Evolutionary conservation across 2,797 vertebrate species (phyloP).

Genomic region (Sebastes iracundus): DNA sequence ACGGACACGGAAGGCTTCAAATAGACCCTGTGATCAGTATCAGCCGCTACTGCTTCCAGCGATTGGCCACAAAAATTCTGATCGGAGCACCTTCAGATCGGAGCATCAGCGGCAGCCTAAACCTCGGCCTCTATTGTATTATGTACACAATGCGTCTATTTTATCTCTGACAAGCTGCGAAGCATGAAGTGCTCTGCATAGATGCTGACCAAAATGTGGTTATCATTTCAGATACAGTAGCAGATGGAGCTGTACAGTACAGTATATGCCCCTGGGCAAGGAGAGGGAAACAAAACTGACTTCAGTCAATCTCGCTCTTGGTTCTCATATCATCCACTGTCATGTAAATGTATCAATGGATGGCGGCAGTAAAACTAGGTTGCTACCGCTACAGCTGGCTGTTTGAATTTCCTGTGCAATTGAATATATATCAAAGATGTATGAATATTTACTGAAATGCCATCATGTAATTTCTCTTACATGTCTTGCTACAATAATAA

Average conservation of each 20-base stretch:
- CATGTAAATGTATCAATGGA: neutral
- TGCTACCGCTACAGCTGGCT: neutral
- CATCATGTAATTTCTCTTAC: neutral
- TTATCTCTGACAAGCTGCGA: neutral
- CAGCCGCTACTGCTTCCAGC: neutral
- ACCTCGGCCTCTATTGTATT: neutral
- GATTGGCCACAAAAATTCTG: neutral
- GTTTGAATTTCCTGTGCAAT: neutral
- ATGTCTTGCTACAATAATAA: constrained; percentile 4
- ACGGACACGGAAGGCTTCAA: no score
- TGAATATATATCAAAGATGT: neutral
- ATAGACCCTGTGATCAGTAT: neutral
- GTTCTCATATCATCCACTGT: neutral
- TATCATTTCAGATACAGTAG: neutral
- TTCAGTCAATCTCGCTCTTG: constrained; percentile 1
- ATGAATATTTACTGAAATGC: neutral
- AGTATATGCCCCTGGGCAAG: neutral
- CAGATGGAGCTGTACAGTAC: neutral
- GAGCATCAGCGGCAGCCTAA: neutral
- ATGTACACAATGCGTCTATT: neutral
- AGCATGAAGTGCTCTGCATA: neutral
- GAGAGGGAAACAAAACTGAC: constrained; percentile 11
- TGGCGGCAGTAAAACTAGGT: neutral
- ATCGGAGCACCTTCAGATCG: neutral
- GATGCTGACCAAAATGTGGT: constrained; percentile 1